phyloP scores from a whole-genome alignment of 2,888 invertebrate species.

The Patella pellucida region DNA sequence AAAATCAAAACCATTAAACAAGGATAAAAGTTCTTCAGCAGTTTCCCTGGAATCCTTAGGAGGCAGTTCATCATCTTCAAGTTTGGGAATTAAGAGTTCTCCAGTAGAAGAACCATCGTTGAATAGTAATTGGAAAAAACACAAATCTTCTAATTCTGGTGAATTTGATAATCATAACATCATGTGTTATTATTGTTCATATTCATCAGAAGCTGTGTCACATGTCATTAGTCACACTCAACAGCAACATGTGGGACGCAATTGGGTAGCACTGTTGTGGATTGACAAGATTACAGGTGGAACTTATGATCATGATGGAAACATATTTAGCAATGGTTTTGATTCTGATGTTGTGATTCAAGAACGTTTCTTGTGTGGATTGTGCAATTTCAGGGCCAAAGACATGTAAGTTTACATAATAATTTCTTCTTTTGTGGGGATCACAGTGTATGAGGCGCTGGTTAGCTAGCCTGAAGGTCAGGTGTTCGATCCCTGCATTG shows the following conservation, averaged over 20 bases:
- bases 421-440: too few species aligned
- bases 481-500: too few species aligned
- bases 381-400: background rate
- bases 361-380: background rate
- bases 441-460: too few species aligned
- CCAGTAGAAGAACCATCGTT: too few species aligned
- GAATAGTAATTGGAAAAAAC: too few species aligned
- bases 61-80: too few species aligned
- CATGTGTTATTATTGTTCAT: background rate
- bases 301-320: background rate
- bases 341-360: background rate
- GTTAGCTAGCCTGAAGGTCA: too few species aligned
- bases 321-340: constrained; percentile 3
- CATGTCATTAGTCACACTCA: background rate
- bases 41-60: too few species aligned
- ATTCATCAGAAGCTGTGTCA: background rate
- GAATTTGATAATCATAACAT: background rate
- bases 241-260: background rate
- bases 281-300: background rate
- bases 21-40: too few species aligned
- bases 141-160: background rate
- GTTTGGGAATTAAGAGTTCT: too few species aligned
- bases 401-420: background rate
- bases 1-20: too few species aligned
- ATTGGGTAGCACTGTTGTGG: background rate